phyloP scores from a whole-genome alignment of 2,113 vertebrate species.

The Pygathrix nemaeus region DNA sequence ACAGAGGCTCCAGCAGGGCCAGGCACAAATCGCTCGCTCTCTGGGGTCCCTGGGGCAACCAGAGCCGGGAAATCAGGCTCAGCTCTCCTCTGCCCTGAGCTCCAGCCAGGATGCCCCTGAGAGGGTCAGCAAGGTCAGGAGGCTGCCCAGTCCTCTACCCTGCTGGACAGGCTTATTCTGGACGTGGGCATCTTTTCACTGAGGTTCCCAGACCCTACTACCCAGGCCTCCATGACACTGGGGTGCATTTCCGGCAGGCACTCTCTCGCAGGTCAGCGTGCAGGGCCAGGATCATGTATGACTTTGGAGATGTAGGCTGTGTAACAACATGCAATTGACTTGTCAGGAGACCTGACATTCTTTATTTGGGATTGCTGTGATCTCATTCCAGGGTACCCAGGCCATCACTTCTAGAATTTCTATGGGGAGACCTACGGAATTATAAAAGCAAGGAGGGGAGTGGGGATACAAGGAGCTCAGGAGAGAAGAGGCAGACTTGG shows the following conservation, averaged over 20 bases:
- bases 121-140: neutral
- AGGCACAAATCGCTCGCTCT: accelerated
- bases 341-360: conserved; percentile 33
- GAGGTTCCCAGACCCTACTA: conserved; percentile 82
- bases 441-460: neutral
- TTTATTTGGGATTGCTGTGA: neutral
- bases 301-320: conserved; percentile 70
- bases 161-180: neutral
- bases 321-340: conserved; percentile 54
- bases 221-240: conserved; percentile 82
- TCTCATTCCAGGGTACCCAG: neutral
- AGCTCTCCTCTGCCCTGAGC: neutral
- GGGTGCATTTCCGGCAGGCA: conserved; percentile 80
- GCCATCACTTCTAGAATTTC: neutral
- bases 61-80: neutral
- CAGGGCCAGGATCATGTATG: conserved; percentile 73
- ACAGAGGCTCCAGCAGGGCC: too few species aligned
- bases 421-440: neutral
- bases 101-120: neutral
- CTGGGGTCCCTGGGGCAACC: accelerated
- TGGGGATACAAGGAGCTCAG: neutral
- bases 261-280: conserved; percentile 44
- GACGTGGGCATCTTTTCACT: conserved; percentile 20
- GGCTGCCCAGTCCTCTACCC: neutral
- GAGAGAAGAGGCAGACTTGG: neutral